Conservation (phyloP, 2,797 vertebrate species). For the Chelidonichthys spinosus region DNA sequence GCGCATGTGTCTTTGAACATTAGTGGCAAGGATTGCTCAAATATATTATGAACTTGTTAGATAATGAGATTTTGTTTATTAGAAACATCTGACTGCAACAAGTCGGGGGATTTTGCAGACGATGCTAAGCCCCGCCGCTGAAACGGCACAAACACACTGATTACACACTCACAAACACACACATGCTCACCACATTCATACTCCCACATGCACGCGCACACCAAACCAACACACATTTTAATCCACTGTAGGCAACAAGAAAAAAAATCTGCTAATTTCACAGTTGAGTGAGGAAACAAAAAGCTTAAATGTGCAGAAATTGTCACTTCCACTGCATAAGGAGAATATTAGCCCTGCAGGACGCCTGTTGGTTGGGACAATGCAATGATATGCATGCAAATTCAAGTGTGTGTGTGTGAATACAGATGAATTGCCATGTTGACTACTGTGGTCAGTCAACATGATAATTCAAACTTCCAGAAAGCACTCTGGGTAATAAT, state of each 20-base stretch:
- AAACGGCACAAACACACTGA: background rate
- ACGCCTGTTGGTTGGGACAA: conserved; percentile 42
- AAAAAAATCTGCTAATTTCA: conserved; percentile 77
- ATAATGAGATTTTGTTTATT: conserved; percentile 44
- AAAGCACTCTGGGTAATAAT: conserved; percentile 63
- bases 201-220: conserved; percentile 5
- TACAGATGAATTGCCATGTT: conserved; percentile 36
- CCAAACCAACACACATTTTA: conserved; percentile 45
- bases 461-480: conserved; percentile 39
- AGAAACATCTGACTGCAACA: conserved; percentile 27
- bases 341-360: conserved; percentile 47
- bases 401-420: conserved; percentile 9
- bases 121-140: conserved; percentile 10
- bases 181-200: conserved; percentile 27
- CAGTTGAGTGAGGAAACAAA: conserved; percentile 73
- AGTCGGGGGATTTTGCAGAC: conserved; percentile 22
- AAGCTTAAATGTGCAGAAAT: conserved; percentile 79
- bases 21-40: conserved; percentile 9
- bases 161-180: conserved; percentile 19
- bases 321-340: conserved; percentile 64
- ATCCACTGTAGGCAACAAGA: conserved; percentile 66
- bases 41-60: conserved; percentile 32
- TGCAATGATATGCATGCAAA: conserved; percentile 21
- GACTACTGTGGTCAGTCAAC: conserved; percentile 59
- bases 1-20: conserved; percentile 35